A percentile compares a stretch with the other conserved stretches of the same genome.
Evolutionary conservation across 2,888 invertebrate genomes (phyloP).

Genomic region (Lasioglossum lativentre): DNA sequence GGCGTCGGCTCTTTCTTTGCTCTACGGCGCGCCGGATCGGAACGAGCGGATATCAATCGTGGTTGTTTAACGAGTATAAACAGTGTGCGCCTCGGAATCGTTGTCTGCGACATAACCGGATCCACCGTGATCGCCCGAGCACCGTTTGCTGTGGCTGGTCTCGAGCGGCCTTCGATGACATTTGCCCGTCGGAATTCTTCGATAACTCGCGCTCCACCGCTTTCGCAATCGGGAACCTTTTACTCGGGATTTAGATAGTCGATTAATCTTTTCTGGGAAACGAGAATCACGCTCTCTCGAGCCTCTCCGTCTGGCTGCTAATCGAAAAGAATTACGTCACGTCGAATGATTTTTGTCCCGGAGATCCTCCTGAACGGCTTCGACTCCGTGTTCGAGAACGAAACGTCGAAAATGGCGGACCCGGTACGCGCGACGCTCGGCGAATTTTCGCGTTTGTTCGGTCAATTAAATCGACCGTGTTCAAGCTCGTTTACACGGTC

Average conservation of each 20-base stretch:
- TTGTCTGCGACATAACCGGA: neutral
- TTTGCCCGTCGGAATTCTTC: conserved; percentile 53
- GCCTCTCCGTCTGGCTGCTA: neutral
- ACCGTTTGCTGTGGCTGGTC: neutral
- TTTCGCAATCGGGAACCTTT: conserved; percentile 11
- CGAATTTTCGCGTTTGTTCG: conserved; percentile 46
- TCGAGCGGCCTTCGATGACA: conserved; percentile 35
- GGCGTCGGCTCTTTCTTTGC: neutral
- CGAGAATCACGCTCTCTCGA: neutral
- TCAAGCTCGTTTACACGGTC: conserved; percentile 47
- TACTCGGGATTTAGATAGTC: conserved; percentile 6
- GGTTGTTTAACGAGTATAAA: conserved; percentile 5
- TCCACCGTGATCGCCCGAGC: neutral
- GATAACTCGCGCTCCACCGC: conserved; percentile 24
- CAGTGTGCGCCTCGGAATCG: neutral
- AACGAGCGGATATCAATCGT: conserved; percentile 10
- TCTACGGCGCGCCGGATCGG: neutral
- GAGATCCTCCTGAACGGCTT: neutral
- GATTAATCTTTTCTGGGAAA: conserved; percentile 20
- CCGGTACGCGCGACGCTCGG: conserved; percentile 14
- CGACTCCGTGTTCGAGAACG: neutral
- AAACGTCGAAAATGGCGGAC: conserved; percentile 25
- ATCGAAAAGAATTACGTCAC: neutral
- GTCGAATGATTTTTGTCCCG: neutral
- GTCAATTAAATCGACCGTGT: conserved; percentile 43